Base-by-base conservation (phyloP, 2,888 invertebrate species). In the Orthosia cruda region DNA sequence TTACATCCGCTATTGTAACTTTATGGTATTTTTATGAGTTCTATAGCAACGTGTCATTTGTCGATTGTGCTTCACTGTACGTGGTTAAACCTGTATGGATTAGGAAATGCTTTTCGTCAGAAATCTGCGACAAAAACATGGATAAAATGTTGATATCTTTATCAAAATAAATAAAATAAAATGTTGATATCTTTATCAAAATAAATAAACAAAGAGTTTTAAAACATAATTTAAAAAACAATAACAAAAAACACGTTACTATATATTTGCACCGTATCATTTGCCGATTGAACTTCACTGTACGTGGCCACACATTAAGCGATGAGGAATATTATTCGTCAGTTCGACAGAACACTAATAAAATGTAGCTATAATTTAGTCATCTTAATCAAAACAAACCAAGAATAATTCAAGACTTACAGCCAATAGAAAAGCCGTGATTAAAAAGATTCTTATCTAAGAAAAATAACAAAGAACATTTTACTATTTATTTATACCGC, bases 211-310 rank as follows among this genome's bases (percentile, higher is more conserved):
- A 32, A 52, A 1, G 18, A 54, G 20, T 26, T 26, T 26, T 2
- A 50, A 58, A 77, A 47, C 16, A 80, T 94, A 40, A 77, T 79
- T 26, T 4, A 26, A 63, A 40, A 62, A 59, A 71, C 69, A 74
- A 45, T 26, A 40, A 73, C 61, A 73, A 72, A 58, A 55, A 54
- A 40, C 76, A 75, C 77, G 50, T 32, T 32, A 32, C 32, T 32
- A 7, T 32, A 7, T 32, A 32, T 32, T 32, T 32, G 32, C 32
- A 32, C 32, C 5, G 7, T 32, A 32, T 32, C 32, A 32, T 5
- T 32, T 7, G 7, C 32, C 32, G 32, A 32, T 32, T 32, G 32
- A 32, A 32, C 32, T 32, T 32, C 32, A 32, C 32, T 32, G 32
- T 32, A 32, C 32, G 32, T 32, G 32, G 7, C 7, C 7, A 32